Evolutionary conservation across 2,113 vertebrate species (phyloP).

Genomic region (Choloepus hoffmanni): DNA sequence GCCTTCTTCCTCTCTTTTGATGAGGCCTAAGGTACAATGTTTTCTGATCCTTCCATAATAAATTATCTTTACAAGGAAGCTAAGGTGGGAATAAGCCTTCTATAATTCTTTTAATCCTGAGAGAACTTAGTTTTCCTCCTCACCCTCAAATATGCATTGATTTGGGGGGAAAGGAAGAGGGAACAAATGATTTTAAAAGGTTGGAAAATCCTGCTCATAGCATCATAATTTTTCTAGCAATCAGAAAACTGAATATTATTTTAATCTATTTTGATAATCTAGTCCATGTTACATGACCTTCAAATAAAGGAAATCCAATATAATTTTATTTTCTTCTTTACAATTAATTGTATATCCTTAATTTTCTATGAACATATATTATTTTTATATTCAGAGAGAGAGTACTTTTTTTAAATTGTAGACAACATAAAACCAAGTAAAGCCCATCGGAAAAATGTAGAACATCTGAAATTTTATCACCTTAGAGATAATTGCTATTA

Average conservation of each 20-base stretch:
- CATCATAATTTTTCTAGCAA: constrained; percentile 43
- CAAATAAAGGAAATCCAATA: not conserved
- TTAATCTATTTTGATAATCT: constrained; percentile 6
- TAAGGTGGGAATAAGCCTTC: not conserved
- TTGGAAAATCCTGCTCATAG: not conserved
- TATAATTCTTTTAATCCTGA: not conserved
- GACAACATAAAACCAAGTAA: constrained; percentile 6
- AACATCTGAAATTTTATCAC: not conserved
- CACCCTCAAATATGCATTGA: not conserved
- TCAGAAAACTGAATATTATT: not conserved
- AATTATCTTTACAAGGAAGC: not conserved
- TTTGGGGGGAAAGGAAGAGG: not conserved
- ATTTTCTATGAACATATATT: constrained; percentile 2
- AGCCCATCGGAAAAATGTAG: not conserved
- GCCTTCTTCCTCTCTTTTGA: not conserved
- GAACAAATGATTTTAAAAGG: not conserved
- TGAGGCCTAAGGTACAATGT: not conserved
- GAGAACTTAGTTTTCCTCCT: not conserved
- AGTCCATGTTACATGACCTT: not conserved
- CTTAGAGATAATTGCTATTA: constrained; percentile 1
- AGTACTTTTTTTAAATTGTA: constrained; percentile 29
- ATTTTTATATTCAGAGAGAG: not conserved
- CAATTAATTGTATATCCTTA: not conserved
- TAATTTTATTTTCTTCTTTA: constrained; percentile 38
- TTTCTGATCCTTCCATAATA: not conserved